Evolutionary conservation across 1,140 invertebrate genomes (phyloP), one percentile per base, ranked within the genome.

Genomic region (Atta texana): DNA sequence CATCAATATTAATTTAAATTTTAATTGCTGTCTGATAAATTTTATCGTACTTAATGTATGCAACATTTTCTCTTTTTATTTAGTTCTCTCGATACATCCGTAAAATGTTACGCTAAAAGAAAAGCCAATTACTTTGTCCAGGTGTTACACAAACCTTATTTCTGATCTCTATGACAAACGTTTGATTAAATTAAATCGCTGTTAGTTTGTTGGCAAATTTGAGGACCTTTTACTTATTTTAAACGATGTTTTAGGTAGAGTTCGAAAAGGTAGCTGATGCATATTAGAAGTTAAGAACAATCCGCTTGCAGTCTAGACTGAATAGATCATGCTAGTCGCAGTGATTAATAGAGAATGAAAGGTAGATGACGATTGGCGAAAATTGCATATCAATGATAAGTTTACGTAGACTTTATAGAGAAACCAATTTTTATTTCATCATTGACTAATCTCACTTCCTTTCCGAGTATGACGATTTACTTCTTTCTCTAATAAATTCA

Each of bases 371-470:
- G 69, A 16, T 49, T 5, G 28, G 3, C 39, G 24, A 53, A 10
- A 34, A 84, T 10, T 8, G 0, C 12, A n/a, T 10, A 0, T 8
- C 55, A 24, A 14, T 63, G 28, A 85, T 85, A 87, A 87, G 51
- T 78, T 85, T 21, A 28, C 39, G 6, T 21, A 12, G 53, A 89
- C 66, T 61, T 21, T 28, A 8, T 16, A 16, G 16, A 18, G 5
- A 81, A 85, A 90, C 86, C 57, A 88, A 86, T 88, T 89, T 80
- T 76, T 89, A 16, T 21, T 24, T 68, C 16, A 59, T 59, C 5
- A 12, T 49, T 21, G 14, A 55, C 59, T 78, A 14, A 39, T 76
- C 28, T 16, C 10, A 31, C 53, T 85, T 55, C 28, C 63, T 55
- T 21, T 75, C 10, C 21, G 14, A 53, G 1, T 78, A 2, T 16